Base-by-base conservation (phyloP, 2,113 vertebrate species). In the Callipepla squamata region DNA sequence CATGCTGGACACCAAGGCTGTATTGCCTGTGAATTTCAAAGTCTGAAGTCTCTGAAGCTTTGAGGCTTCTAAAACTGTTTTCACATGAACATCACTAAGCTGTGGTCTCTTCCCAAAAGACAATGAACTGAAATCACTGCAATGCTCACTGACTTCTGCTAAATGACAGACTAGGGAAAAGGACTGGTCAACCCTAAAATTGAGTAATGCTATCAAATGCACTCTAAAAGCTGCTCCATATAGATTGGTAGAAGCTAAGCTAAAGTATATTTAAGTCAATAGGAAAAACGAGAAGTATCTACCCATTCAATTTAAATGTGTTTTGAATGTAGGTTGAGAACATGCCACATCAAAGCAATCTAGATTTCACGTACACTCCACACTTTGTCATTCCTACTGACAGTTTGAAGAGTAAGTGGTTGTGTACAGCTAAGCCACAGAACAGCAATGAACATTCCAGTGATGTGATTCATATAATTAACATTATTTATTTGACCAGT, bases 101-200 rank as follows among this genome's bases (percentile, higher is more conserved):
- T 30, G 28, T 70, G 68, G 7, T 9, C 34, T 91, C 23, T 63
- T 74, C 28, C 70, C 90, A 80, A 90, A 80, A 86, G 73, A 83
- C 34, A 58, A 67, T 75, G 63, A 94, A 57, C 8, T 47, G 44
- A 88, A 96, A 83, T 94, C 82, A 36, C 51, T 91, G 44, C 47
- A 65, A 72, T 82, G 61, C n/a, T 90, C 80, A 94, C 44, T 70
- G 80, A 80, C 59, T 83, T 44, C 44, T 92, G 44, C 73, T 80
- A 87, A 93, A 91, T 80, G 50, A 80, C 59, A 74, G 36, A 78
- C 44, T 4, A 12, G 10, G 44, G 50, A 95, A 61, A 80, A 77
- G 34, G 7, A 26, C 9, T 85, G 81, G 36, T 91, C 79, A 92
- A 48, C 68, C 82, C 38, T 92, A 91, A 92, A 93, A 94, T 48